Evolutionary conservation across 2,888 invertebrate genomes (phyloP).

Genomic region (Congeria kusceri): DNA sequence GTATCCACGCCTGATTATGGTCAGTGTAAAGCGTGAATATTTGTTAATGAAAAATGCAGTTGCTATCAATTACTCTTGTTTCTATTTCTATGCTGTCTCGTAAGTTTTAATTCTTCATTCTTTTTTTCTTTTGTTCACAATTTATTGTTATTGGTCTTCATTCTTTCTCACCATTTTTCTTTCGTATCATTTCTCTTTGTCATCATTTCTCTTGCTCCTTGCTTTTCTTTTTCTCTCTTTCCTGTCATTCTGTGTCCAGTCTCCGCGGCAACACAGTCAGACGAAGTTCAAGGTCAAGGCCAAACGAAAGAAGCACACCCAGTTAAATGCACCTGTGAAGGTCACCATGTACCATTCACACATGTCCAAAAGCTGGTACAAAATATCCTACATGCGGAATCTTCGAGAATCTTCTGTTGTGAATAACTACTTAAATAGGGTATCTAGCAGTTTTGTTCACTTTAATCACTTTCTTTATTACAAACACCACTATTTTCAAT

Average conservation of each 20-base stretch:
- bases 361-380: conserved; percentile 10
- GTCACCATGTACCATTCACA: conserved; percentile 32
- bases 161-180: conserved; percentile 21
- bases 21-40: too few relatives aligned
- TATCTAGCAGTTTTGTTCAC: too few relatives aligned
- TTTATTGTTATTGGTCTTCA: conserved; percentile 5
- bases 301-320: neutral
- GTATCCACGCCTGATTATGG: too few relatives aligned
- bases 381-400: conserved; percentile 13
- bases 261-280: neutral
- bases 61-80: neutral
- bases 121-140: conserved; percentile 3
- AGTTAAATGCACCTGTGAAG: conserved; percentile 3
- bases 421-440: too few relatives aligned
- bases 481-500: too few relatives aligned
- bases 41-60: too few relatives aligned
- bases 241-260: neutral
- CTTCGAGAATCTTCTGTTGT: too few relatives aligned
- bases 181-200: neutral
- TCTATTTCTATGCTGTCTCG: too few relatives aligned
- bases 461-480: too few relatives aligned
- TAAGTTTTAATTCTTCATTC: neutral
- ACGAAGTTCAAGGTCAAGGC: neutral
- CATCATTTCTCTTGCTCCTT: conserved; percentile 6
- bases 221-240: conserved; percentile 18